Evolutionary conservation across 2,888 invertebrate species (phyloP), one percentile per base, ranked within the genome.

Genomic region (Autographa pulchrina): DNA sequence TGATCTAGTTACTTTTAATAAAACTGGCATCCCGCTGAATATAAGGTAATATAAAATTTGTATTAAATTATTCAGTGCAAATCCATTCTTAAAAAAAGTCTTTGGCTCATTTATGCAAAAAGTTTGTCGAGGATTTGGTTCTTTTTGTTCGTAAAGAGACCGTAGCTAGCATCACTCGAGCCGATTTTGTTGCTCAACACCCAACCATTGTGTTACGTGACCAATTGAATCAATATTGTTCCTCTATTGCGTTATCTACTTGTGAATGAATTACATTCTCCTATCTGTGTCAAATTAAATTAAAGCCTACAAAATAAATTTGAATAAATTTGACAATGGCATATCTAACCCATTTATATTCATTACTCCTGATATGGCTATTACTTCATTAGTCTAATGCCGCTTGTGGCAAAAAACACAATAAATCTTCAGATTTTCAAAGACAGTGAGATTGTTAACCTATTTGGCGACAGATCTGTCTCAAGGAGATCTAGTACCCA

Each of bases 151-250:
- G 64, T 68, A 72, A 73, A 67, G 75, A 75, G 41, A 38, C 64
- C 43, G 65, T 54, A 75, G 52, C 69, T 62, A 65, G 38, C 68
- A 82, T 79, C 82, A 83, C 71, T 76, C 72, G 48, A 72, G 64
- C 62, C 66, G 74, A 78, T 80, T 80, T 79, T 82, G 84, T 88
- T 85, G 82, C 84, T 83, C 82, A 85, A 86, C 83, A 68, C 75
- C 65, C 70, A 72, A 72, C 73, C 74, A 80, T 83, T 83, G 73
- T 84, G 71, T 82, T 82, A 85, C 84, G 85, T 83, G 84, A 86
- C 85, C 88, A 90, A 88, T 88, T 89, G 88, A 85, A 82, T 84
- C 85, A 90, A 91, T 88, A 91, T 87, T 86, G 86, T 78, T 80
- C 77, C 75, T 85, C 78, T 80, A 79, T 82, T 86, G 79, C 81